A percentile compares a stretch with the other conserved stretches of the same genome.
Evolutionary conservation across 2,888 invertebrate genomes (phyloP).

Genomic region (Dryomyza anilis): DNA sequence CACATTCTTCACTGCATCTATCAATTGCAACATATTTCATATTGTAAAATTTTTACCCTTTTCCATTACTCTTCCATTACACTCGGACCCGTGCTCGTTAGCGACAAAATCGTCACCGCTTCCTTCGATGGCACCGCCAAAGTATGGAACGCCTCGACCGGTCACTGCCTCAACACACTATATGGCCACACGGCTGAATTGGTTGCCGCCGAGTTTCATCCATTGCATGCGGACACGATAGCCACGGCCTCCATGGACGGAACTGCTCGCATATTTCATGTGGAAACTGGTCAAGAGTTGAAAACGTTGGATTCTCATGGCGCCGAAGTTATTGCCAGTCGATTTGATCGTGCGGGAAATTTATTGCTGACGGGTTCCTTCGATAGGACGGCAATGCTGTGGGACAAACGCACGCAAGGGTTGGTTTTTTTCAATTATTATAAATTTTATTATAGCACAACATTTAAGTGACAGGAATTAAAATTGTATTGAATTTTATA

Average conservation of each 20-base stretch:
- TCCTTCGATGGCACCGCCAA: constrained; percentile 81
- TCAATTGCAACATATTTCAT: not conserved
- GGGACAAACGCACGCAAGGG: constrained; percentile 74
- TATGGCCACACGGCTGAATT: constrained; percentile 79
- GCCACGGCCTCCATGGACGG: constrained; percentile 81
- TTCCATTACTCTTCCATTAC: no score
- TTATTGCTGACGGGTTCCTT: constrained; percentile 79
- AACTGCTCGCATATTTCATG: constrained; percentile 74
- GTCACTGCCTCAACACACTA: constrained; percentile 70
- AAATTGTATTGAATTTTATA: not conserved
- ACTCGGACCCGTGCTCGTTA: no score
- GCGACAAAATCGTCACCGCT: constrained; percentile 75
- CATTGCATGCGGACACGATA: constrained; percentile 64
- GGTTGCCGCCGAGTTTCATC: constrained; percentile 73
- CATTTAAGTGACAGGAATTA: not conserved
- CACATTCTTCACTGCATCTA: not conserved
- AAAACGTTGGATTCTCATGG: constrained; percentile 71
- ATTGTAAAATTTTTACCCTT: no score
- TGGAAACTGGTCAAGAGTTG: constrained; percentile 70
- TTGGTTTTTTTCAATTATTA: no score
- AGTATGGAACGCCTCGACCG: constrained; percentile 74
- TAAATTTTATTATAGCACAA: no score
- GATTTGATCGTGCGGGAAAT: constrained; percentile 73
- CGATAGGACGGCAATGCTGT: constrained; percentile 75
- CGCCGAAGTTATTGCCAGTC: constrained; percentile 76